These are phyloP conservation scores for Himalopsyche anomala DNA, from an alignment of 2,888 invertebrate genomes.

Conservation along the genomic window DNA sequence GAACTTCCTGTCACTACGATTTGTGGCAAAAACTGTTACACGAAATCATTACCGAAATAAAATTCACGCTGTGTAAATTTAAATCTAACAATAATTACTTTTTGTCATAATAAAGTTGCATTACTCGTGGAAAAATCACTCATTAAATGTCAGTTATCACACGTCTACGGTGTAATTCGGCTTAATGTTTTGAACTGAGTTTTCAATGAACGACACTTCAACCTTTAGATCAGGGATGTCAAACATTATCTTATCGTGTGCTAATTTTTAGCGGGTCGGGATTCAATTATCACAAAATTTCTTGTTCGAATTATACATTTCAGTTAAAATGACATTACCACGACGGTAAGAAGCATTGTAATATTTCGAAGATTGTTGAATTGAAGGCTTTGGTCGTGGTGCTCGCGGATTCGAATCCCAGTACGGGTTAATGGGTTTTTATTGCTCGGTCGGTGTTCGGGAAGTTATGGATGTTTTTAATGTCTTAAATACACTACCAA, in stretches of 20 bases:
- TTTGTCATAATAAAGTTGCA: not conserved
- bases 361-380: no score
- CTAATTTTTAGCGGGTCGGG: no score
- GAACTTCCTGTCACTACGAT: not conserved
- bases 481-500: no score
- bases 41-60: conserved; percentile 16
- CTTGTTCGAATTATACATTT: no score
- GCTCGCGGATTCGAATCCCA: no score
- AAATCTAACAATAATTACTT: conserved; percentile 4
- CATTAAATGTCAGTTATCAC: conserved; percentile 13
- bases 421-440: no score
- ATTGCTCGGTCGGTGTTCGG: no score
- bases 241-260: not conserved
- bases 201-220: not conserved
- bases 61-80: not conserved
- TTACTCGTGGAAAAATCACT: not conserved
- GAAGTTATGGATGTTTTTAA: no score
- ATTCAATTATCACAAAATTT: no score
- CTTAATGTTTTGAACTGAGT: not conserved
- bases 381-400: no score
- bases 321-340: no score
- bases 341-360: no score
- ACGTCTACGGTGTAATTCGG: not conserved
- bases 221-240: not conserved
- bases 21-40: not conserved